Conservation (phyloP, 2,113 vertebrate genomes). For the Pelusios castaneus region DNA sequence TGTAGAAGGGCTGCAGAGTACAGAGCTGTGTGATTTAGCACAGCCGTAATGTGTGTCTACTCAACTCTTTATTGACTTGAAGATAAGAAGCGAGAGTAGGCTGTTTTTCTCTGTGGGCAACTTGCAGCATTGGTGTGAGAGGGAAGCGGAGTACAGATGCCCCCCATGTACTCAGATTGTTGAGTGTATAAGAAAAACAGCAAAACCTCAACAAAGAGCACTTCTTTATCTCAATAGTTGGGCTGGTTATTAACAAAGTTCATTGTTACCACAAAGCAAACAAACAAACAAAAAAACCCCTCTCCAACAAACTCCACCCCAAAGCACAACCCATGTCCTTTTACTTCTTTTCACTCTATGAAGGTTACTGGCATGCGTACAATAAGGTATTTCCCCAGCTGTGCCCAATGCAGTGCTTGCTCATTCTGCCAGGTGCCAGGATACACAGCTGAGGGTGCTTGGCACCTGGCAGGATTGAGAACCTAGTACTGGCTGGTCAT, state of each 20-base stretch:
- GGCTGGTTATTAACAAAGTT: not conserved
- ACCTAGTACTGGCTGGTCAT: not conserved
- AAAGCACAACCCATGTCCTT: not conserved
- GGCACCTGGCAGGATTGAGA: not conserved
- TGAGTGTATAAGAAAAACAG: not conserved
- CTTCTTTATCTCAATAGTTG: not conserved
- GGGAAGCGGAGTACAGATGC: not conserved
- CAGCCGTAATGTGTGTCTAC: not conserved
- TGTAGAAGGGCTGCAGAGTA: not conserved
- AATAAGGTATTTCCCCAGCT: not conserved
- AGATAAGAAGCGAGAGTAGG: not conserved
- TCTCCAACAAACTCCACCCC: not conserved
- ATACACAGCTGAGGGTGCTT: not conserved
- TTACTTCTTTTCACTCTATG: not conserved
- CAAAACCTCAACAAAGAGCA: not conserved
- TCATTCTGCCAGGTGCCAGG: conserved; percentile 2
- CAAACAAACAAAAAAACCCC: not conserved
- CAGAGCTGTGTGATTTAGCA: not conserved
- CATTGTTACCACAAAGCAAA: too few species aligned
- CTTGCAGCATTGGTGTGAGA: not conserved
- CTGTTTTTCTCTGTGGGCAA: not conserved
- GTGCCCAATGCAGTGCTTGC: not conserved
- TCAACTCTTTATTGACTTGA: not conserved
- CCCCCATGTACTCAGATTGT: not conserved
- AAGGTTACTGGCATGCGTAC: not conserved